Evolutionary conservation across 2,797 vertebrate genomes (phyloP).

Genomic region (Ceryle rudis): DNA sequence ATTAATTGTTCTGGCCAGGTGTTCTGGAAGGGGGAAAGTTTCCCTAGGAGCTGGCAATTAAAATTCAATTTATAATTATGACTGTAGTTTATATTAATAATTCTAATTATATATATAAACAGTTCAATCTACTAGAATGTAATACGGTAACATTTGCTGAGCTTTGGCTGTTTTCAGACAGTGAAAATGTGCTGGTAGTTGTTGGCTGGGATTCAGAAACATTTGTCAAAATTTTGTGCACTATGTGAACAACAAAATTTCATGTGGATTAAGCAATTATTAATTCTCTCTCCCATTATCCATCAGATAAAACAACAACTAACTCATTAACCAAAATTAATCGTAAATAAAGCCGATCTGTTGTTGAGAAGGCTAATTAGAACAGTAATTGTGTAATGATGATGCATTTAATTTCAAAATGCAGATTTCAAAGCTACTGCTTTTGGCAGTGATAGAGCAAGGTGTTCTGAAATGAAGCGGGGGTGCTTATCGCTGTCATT

Average conservation of each 20-base stretch:
- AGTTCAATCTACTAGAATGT: slow-evolving; percentile 48
- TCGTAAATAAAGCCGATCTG: slow-evolving; percentile 72
- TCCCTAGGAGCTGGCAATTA: background rate
- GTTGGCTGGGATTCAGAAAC: slow-evolving; percentile 55
- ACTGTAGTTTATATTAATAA: slow-evolving; percentile 60
- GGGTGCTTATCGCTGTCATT: background rate
- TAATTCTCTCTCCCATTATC: slow-evolving; percentile 69
- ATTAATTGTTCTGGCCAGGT: background rate
- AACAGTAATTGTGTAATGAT: slow-evolving; percentile 49
- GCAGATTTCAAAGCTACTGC: slow-evolving; percentile 29
- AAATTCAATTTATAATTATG: slow-evolving; percentile 11
- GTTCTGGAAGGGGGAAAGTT: background rate
- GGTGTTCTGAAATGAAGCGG: background rate
- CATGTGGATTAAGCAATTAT: slow-evolving; percentile 66
- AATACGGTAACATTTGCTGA: slow-evolving; percentile 59
- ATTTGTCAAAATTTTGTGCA: slow-evolving; percentile 57
- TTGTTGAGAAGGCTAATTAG: slow-evolving; percentile 65
- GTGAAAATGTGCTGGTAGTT: slow-evolving; percentile 61
- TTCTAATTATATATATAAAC: slow-evolving; percentile 62
- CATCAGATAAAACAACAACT: slow-evolving; percentile 71
- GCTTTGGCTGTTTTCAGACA: slow-evolving; percentile 66
- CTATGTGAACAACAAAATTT: slow-evolving; percentile 62
- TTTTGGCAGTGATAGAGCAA: slow-evolving; percentile 4
- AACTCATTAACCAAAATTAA: slow-evolving; percentile 76
- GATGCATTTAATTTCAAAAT: slow-evolving; percentile 37